Evolutionary conservation across 2,888 invertebrate species (phyloP), one percentile per base, ranked within the genome.

Genomic region (Chydorus sphaericus): DNA sequence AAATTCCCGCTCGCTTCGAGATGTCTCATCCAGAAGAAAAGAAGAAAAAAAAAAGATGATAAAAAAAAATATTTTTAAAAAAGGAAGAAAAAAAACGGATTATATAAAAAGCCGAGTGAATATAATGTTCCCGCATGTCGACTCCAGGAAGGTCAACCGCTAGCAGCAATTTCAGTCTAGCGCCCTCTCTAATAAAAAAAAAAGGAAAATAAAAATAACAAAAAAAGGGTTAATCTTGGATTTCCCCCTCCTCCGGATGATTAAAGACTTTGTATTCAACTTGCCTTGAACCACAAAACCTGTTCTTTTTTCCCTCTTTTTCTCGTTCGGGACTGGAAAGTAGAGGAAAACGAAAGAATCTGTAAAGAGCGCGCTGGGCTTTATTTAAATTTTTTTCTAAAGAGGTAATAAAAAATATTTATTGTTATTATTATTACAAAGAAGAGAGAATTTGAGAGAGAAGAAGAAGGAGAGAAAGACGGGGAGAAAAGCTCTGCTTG

Each of bases 341-440:
- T 26, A 44, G 2, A 26, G 28, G 20, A 44, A 44, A 44, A 8
- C n/a, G 26, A 44, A 26, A 44, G 26, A 4, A 44, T 44, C 44
- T 44, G 44, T 44, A 14, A n/a, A 23, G 44, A 44, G 14, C 33
- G 33, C 8, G 26, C 18, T 26, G 7, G 18, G n/a, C 26, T 5
- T 5, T 48, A 3, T 48, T 18, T 6, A 18, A 26, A 26, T 48
- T 26, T 48, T 31, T 31, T 31, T 50, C 28, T n/a, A 28, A n/a
- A 50, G 30, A 50, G 11, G 31, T 20, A 30, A 50, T 50, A 50
- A 30, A 50, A 50, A 18, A 50, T 50, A 50, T 50, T 50, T 50
- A 50, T 50, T 50, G 30, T 50, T 50, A 50, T 50, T 50, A 28
- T 50, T 31, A 44, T 31, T 29, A 50, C 30, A 52, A 26, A 52